Base-by-base conservation (phyloP, 2,888 invertebrate species). In the Rhimphoctona megacephalus region DNA sequence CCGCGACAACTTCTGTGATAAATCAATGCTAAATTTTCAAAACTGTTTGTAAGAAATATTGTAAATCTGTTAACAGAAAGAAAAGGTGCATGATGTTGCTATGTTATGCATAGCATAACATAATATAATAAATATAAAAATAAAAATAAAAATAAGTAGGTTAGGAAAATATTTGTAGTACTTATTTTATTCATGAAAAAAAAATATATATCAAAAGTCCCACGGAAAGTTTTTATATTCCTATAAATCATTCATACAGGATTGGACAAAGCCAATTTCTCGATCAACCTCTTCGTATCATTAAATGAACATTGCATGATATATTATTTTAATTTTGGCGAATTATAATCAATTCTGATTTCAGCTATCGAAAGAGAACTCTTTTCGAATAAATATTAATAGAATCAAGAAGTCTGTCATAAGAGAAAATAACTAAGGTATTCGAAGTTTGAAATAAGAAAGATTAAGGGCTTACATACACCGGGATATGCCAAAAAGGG, bases 381-480 rank as follows among this genome's bases (percentile, higher is more conserved):
- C 4, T 30, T 61, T 7, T 30, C 30, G 30, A 30, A 30, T 30
- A 17, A 14, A 33, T 11, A 17, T 39, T 19, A 54, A n/a, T 43
- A 39, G 7, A 73, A 54, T 7, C 33, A 6, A 39, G 52, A 36
- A 64, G 36, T 73, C n/a, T 17, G 46, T 30, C 43, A 19, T 61
- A 22, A 9, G 39, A 43, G 66, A 43, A 52, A 66, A 81, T 33
- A 70, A 54, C 61, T 39, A 66, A 30, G 19, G 25, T 36, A 72
- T 77, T 46, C 19, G 43, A 64, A 43, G 22, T 66, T 61, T 11
- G 81, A n/a, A 52, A 74, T 17, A n/a, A 52, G 39, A 67, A 81
- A 57, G 57, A 69, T 84, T 43, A n/a, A n/a, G n/a, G n/a, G n/a
- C n/a, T n/a, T n/a, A n/a, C n/a, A n/a, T n/a, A n/a, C n/a, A n/a